These are phyloP conservation scores for Peromyscus melanophrys DNA, from an alignment of 2,797 vertebrate species.

Conservation along the genomic window DNA sequence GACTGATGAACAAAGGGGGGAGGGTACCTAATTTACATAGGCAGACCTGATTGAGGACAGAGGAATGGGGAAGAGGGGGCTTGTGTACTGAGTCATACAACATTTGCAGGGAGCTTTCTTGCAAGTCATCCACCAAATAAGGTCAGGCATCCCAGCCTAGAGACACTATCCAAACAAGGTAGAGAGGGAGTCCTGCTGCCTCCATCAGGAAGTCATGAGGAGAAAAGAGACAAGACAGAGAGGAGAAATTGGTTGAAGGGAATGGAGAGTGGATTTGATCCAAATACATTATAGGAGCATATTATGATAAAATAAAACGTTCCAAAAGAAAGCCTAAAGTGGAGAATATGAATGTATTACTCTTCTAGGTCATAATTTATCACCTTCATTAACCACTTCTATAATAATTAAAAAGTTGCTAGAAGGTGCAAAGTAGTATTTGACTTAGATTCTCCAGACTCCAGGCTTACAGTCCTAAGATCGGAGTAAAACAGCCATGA, in stretches of 20 bases:
- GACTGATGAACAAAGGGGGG: too few relatives aligned
- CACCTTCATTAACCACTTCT: not conserved
- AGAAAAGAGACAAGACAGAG: not conserved
- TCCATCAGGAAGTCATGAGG: not conserved
- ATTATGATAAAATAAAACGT: not conserved
- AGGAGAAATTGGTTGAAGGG: not conserved
- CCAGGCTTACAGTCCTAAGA: not conserved
- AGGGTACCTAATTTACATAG: too few relatives aligned
- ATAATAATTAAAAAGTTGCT: not conserved
- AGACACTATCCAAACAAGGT: not conserved
- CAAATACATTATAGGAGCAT: not conserved
- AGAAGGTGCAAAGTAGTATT: slow-evolving; percentile 16
- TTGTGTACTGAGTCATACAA: not conserved
- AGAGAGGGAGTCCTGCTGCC: too few relatives aligned
- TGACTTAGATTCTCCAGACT: slow-evolving; percentile 17
- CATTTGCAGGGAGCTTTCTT: not conserved
- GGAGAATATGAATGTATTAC: not conserved
- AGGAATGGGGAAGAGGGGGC: not conserved
- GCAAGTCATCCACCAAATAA: not conserved
- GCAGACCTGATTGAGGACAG: not conserved
- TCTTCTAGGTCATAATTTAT: not conserved
- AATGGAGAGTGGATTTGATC: not conserved
- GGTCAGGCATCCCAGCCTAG: not conserved
- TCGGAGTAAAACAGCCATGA: not conserved
- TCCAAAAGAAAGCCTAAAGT: not conserved